Evolutionary conservation across 1,140 invertebrate species (phyloP), one percentile per base, ranked within the genome.

Genomic region (Glossosoma conforme): DNA sequence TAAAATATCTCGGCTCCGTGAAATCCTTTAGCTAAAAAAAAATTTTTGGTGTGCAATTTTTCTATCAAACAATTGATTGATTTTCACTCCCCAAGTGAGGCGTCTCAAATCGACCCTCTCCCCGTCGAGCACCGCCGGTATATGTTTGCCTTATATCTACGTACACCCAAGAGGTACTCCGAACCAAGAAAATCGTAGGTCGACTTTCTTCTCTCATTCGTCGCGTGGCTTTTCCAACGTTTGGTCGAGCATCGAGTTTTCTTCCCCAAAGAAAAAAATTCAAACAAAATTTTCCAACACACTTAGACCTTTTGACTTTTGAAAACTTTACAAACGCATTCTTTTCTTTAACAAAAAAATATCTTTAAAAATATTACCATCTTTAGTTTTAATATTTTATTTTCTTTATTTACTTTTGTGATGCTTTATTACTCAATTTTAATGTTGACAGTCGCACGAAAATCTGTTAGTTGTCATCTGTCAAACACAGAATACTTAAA

Each of bases 201-300:
- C 41, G 30, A 58, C 52, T 58, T 58, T 58, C 56, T 54, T 58
- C 42, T 37, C 38, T 52, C 56, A 58, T 58, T 58, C 56, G 56
- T 44, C 24, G 42, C 48, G 56, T 48, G 56, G 47, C 56, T 54
- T 58, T 58, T 58, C 52, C 48, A 20, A 18, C 47, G 56, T 44
- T 22, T 46, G 49, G 47, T 52, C 52, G 56, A 42, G 32, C 51
- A 32, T 33, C 10, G 4, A 14, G 37, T 49, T 55, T 55, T 28
- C 46, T 24, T 32, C 15, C 22, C 30, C 10, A 13, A 22, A 4
- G 41, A 43, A 43, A 43, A 43, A n/a, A n/a, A n/a, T n/a, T n/a
- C n/a, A n/a, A n/a, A n/a, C 21, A 21, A 19, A 43, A 46, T 28
- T 38, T 25, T 24, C 22, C 19, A 19, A 20, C 11, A 37, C 18